Percentiles rank a stretch among this genome's conserved stretches.
phyloP scores from a whole-genome alignment of 2,113 vertebrate species.

The Solea solea region DNA sequence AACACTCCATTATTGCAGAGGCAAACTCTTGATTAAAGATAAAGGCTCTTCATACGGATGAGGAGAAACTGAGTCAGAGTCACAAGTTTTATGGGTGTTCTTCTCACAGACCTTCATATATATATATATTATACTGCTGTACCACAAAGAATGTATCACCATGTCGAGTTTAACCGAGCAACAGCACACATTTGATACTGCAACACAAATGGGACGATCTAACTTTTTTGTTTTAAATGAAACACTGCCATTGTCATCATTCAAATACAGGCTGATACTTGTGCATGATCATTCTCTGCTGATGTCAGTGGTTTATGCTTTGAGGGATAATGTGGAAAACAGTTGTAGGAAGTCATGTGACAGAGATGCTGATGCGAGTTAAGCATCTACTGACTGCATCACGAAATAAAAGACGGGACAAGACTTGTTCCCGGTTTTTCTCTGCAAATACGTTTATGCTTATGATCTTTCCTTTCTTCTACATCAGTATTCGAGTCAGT shows the following conservation, averaged over 20 bases:
- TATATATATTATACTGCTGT: too few species aligned
- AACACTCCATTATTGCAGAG: constrained; percentile 22
- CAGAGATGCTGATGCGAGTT: constrained; percentile 41
- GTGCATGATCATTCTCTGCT: not conserved
- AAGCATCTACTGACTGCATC: constrained; percentile 1
- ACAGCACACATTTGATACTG: too few species aligned
- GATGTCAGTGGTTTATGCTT: constrained; percentile 14
- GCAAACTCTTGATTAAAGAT: constrained; percentile 17
- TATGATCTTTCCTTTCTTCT: not conserved
- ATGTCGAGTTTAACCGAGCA: too few species aligned
- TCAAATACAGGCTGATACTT: too few species aligned
- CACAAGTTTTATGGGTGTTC: not conserved
- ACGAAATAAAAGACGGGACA: not conserved
- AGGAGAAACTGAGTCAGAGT: not conserved
- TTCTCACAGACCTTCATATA: not conserved
- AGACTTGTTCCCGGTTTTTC: not conserved
- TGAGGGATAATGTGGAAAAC: not conserved
- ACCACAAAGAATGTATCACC: too few species aligned
- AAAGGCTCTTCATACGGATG: constrained; percentile 3
- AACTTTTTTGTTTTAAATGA: too few species aligned
- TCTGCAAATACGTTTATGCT: not conserved
- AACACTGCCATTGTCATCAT: too few species aligned
- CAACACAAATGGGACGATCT: too few species aligned
- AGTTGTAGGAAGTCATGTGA: constrained; percentile 1
- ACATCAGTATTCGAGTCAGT: too few species aligned